Conservation (phyloP, 1,140 invertebrate species). For the Leptoteleia sp. region DNA sequence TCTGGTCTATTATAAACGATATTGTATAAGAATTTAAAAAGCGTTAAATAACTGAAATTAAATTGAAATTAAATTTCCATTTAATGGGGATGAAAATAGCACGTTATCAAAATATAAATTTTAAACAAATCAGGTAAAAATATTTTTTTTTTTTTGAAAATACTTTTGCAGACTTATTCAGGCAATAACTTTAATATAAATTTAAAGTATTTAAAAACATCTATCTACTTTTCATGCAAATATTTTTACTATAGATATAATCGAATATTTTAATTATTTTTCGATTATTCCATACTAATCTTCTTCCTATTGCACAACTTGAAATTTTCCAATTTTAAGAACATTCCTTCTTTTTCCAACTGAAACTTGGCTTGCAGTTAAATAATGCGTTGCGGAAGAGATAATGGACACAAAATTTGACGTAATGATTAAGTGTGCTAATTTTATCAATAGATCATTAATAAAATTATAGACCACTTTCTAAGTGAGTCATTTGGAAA, state of each 20-base stretch:
- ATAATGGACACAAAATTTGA: slow-evolving; percentile 12
- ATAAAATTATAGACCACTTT: slow-evolving; percentile 29
- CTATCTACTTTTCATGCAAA: too few relatives aligned
- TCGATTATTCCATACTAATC: too few relatives aligned
- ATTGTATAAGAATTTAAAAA: slow-evolving; percentile 20
- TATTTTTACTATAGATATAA: too few relatives aligned
- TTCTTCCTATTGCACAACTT: too few relatives aligned
- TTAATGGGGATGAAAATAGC: background rate
- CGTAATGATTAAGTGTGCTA: slow-evolving; percentile 1
- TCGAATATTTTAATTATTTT: too few relatives aligned
- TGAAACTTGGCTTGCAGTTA: background rate
- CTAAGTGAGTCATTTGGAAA: slow-evolving; percentile 27
- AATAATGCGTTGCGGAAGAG: slow-evolving; percentile 8
- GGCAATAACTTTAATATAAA: too few relatives aligned
- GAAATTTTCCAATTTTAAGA: background rate
- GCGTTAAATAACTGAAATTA: slow-evolving; percentile 9
- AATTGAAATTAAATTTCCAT: background rate
- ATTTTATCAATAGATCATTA: slow-evolving; percentile 17
- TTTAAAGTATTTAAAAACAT: too few relatives aligned
- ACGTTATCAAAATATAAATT: too few relatives aligned
- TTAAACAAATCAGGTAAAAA: too few relatives aligned
- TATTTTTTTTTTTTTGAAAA: too few relatives aligned
- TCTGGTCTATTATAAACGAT: background rate
- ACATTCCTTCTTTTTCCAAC: too few relatives aligned
- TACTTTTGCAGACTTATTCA: too few relatives aligned